These are phyloP conservation scores for Mustela lutreola DNA, from an alignment of 2,113 vertebrate genomes.

Conservation along the genomic window DNA sequence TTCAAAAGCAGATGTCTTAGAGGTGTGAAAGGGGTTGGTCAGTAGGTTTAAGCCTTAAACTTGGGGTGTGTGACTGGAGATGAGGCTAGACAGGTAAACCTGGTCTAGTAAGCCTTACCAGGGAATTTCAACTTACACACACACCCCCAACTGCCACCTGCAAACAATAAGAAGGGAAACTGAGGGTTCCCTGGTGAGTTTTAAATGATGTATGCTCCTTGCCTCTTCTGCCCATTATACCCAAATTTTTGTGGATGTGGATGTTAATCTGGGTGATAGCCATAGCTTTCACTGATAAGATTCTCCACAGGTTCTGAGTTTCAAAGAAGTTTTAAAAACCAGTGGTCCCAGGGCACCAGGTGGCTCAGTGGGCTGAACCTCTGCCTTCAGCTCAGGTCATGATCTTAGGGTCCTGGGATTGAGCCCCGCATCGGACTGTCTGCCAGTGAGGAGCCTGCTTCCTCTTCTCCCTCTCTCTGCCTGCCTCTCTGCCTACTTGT, in stretches of 20 bases:
- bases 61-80: neutral
- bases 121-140: neutral
- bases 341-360: neutral
- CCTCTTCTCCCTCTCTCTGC: no score
- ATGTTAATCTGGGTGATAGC: neutral
- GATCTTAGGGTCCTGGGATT: no score
- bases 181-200: neutral
- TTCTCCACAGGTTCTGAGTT: neutral
- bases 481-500: no score
- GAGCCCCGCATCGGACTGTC: no score
- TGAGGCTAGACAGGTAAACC: neutral
- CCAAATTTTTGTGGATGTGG: neutral
- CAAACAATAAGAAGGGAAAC: neutral
- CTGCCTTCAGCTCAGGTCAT: no score
- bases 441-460: no score
- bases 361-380: no score
- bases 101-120: neutral
- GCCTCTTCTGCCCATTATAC: neutral
- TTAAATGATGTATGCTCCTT: neutral
- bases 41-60: neutral
- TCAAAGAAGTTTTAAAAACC: constrained; percentile 44
- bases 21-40: neutral
- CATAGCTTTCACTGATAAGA: neutral
- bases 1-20: neutral
- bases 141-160: neutral